phyloP scores from a whole-genome alignment of 2,888 invertebrate species.

The Chironomus riparius region DNA sequence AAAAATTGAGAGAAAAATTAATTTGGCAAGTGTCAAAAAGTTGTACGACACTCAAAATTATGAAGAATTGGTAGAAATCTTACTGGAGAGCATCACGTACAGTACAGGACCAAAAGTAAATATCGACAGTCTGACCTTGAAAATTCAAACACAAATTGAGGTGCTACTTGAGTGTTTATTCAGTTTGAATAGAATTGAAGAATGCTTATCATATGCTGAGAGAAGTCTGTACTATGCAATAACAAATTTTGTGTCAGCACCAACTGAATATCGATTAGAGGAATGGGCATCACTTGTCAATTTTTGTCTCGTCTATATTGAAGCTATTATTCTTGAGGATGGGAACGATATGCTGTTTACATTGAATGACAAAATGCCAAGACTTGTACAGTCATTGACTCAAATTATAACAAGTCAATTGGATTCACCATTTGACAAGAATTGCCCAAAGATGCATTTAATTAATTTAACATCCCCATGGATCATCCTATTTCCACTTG shows the following conservation, averaged over 20 bases:
- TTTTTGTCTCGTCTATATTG: constrained; percentile 41
- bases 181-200: constrained; percentile 51
- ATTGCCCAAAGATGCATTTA: constrained; percentile 52
- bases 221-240: constrained; percentile 66
- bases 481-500: constrained; percentile 72
- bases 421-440: constrained; percentile 52
- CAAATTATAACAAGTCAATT: constrained; percentile 69
- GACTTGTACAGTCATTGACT: constrained; percentile 64
- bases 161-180: constrained; percentile 58
- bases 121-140: constrained; percentile 31
- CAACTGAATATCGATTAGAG: constrained; percentile 38
- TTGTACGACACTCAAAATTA: constrained; percentile 57
- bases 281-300: constrained; percentile 45
- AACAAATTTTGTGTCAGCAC: constrained; percentile 49
- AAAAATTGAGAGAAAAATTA: constrained; percentile 48
- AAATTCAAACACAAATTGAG: constrained; percentile 33
- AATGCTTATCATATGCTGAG: constrained; percentile 70
- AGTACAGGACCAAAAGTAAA: constrained; percentile 33
- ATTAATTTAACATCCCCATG: constrained; percentile 67
- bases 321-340: constrained; percentile 45
- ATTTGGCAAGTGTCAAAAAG: constrained; percentile 54
- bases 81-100: constrained; percentile 46
- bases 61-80: constrained; percentile 54
- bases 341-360: constrained; percentile 47
- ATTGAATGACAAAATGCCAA: constrained; percentile 50